Conservation (phyloP, 2,888 invertebrate species). For the Brenthis ino region DNA sequence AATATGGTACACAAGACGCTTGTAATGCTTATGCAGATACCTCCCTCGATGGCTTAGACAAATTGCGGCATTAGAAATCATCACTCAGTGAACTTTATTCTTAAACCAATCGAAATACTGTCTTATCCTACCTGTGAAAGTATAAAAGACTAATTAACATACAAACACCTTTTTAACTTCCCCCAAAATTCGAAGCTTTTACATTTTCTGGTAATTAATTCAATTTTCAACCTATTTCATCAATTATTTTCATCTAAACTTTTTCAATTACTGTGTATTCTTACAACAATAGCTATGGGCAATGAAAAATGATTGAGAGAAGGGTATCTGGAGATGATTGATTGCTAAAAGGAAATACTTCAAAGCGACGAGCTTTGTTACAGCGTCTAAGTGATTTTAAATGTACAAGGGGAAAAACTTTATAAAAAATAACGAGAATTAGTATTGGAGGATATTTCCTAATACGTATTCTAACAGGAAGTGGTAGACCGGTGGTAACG, state of each 20-base stretch:
- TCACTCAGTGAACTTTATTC: no score
- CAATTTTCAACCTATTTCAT: no score
- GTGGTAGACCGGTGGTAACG: no score
- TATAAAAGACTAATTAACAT: no score
- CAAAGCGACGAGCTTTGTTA: conserved; percentile 16
- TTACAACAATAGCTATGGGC: conserved; percentile 22
- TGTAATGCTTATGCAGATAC: no score
- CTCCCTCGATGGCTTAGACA: no score
- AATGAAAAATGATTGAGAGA: conserved; percentile 31
- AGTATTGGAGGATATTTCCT: not conserved
- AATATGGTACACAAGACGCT: no score
- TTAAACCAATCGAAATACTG: no score
- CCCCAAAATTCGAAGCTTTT: conserved; percentile 1
- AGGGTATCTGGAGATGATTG: conserved; percentile 26
- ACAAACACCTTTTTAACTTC: no score
- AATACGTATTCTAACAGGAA: not conserved
- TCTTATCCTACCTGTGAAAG: no score
- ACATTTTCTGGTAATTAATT: no score
- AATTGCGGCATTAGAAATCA: no score
- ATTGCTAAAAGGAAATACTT: conserved; percentile 18
- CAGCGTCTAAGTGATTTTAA: conserved; percentile 12
- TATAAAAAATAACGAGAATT: not conserved
- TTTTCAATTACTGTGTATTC: conserved; percentile 18
- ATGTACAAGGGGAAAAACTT: conserved; percentile 9
- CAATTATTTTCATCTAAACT: not conserved